Conservation (phyloP, 1,140 invertebrate species). For the Apis cerana region DNA sequence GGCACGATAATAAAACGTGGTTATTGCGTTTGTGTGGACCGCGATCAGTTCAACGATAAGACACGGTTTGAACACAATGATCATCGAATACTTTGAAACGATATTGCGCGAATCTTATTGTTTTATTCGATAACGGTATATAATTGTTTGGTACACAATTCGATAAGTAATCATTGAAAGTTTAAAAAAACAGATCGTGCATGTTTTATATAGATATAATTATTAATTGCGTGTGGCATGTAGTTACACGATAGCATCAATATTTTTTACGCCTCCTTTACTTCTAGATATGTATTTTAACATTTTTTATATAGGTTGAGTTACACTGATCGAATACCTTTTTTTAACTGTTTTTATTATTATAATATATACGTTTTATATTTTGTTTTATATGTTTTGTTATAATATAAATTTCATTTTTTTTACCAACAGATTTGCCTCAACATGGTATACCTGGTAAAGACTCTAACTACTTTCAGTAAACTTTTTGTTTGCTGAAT, state of each 20-base stretch:
- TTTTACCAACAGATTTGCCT: background rate
- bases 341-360: background rate
- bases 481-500: background rate
- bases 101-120: background rate
- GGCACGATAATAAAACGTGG: background rate
- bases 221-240: background rate
- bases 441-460: background rate
- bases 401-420: background rate
- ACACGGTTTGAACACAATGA: background rate
- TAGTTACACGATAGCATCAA: no score
- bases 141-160: background rate
- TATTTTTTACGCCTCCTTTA: background rate
- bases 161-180: background rate
- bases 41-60: background rate
- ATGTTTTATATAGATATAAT: background rate
- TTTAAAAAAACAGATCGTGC: background rate
- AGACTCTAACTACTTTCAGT: background rate
- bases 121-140: background rate
- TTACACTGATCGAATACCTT: no score
- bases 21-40: background rate
- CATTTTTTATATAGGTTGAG: background rate
- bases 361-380: background rate
- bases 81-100: background rate
- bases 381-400: conserved; percentile 4
- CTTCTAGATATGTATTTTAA: no score